phyloP scores from a whole-genome alignment of 2,888 invertebrate species.

The Noctua janthe region DNA sequence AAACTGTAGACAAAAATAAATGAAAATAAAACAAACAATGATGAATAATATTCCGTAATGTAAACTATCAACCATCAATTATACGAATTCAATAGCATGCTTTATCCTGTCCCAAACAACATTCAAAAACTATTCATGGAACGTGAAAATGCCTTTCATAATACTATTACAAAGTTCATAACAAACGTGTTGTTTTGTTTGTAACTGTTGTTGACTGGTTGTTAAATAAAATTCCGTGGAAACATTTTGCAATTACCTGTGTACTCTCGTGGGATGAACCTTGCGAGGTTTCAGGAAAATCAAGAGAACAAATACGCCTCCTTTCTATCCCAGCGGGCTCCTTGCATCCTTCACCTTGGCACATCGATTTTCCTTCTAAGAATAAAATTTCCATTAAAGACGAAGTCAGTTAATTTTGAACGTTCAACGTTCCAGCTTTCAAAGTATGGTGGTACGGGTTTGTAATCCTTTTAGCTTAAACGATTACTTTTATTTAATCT shows the following conservation, averaged over 20 bases:
- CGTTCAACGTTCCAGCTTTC: slow-evolving; percentile 34
- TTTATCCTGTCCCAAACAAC: slow-evolving; percentile 13
- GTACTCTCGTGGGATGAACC: slow-evolving; percentile 33
- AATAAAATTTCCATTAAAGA: slow-evolving; percentile 60
- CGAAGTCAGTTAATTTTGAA: slow-evolving; percentile 44
- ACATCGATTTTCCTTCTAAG: slow-evolving; percentile 52
- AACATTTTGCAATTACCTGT: slow-evolving; percentile 53
- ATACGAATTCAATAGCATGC: slow-evolving; percentile 7
- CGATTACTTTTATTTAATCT: slow-evolving; percentile 39
- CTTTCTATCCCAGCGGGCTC: slow-evolving; percentile 32
- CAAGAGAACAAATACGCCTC: slow-evolving; percentile 46
- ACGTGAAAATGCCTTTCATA: not conserved
- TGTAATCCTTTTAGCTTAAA: slow-evolving; percentile 34
- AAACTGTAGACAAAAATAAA: not conserved
- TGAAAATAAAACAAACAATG: not conserved
- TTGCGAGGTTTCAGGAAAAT: slow-evolving; percentile 54
- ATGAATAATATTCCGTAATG: not conserved
- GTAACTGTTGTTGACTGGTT: slow-evolving; percentile 21
- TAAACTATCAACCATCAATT: not conserved
- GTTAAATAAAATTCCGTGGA: slow-evolving; percentile 41
- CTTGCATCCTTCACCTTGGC: slow-evolving; percentile 46
- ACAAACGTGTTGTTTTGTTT: slow-evolving; percentile 12
- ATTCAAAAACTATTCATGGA: slow-evolving; percentile 28
- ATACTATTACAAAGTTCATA: slow-evolving; percentile 12
- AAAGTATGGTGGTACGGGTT: slow-evolving; percentile 10